Evolutionary conservation across 2,113 vertebrate species (phyloP).

Genomic region (Callipepla californica): DNA sequence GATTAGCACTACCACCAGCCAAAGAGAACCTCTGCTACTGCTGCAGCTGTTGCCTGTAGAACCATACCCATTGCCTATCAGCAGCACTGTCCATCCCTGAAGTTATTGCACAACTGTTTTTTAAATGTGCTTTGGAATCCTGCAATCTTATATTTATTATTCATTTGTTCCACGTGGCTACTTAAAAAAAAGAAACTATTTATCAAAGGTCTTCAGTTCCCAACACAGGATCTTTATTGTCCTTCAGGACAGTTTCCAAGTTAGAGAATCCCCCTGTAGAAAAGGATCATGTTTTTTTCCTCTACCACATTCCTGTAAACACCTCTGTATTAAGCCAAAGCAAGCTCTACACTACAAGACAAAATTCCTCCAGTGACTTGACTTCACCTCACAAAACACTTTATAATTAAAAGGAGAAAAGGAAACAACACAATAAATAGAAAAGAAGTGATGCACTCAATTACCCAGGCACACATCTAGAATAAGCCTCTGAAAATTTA

Average conservation of each 20-base stretch:
- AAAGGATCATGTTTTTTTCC: not conserved
- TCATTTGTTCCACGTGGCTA: not conserved
- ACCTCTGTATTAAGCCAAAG: not conserved
- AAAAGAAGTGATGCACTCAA: not conserved
- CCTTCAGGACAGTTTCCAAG: not conserved
- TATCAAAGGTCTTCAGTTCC: not conserved
- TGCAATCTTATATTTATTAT: not conserved
- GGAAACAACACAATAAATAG: not conserved
- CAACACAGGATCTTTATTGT: not conserved
- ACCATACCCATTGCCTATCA: not conserved
- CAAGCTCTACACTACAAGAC: slow-evolving; percentile 4
- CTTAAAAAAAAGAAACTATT: not conserved
- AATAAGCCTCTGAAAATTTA: slow-evolving; percentile 7
- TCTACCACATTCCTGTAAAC: not conserved
- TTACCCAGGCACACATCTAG: not conserved
- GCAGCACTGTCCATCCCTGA: accelerated
- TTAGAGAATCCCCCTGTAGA: not conserved
- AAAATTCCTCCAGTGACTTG: slow-evolving; percentile 55
- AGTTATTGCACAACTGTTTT: not conserved
- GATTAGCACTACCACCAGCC: not conserved
- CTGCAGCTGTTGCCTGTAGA: not conserved
- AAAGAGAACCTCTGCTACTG: not conserved
- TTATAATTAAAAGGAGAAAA: not conserved
- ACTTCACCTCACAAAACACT: not conserved
- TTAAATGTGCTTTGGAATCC: not conserved